Conservation (phyloP, 2,888 invertebrate species). For the Dolichomitus sp. region DNA sequence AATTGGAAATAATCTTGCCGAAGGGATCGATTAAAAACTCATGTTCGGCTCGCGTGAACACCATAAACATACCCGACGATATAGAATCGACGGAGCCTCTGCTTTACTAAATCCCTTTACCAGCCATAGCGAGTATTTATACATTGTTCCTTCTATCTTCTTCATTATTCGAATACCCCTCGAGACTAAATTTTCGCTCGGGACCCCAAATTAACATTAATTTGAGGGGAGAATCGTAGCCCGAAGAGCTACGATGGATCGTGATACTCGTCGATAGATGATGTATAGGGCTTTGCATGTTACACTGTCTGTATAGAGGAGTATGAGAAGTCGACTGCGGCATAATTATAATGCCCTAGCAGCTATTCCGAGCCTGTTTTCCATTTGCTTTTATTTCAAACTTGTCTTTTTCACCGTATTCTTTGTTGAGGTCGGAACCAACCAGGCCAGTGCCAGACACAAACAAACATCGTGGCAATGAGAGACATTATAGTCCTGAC, state of each 20-base stretch:
- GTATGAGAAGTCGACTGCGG: slow-evolving; percentile 30
- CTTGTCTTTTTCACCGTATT: slow-evolving; percentile 19
- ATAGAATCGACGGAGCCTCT: slow-evolving; percentile 9
- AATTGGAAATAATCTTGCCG: slow-evolving; percentile 48
- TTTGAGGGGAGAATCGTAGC: slow-evolving; percentile 49
- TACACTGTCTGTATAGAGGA: slow-evolving; percentile 22
- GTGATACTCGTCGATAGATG: slow-evolving; percentile 57
- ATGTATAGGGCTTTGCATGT: slow-evolving; percentile 37
- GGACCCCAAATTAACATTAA: slow-evolving; percentile 64
- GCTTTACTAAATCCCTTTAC: slow-evolving; percentile 35
- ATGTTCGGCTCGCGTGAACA: slow-evolving; percentile 39
- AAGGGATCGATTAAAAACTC: slow-evolving; percentile 62
- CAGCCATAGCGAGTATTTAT: slow-evolving; percentile 39
- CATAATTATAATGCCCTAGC: slow-evolving; percentile 54
- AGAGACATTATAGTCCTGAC: slow-evolving; percentile 58
- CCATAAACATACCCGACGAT: slow-evolving; percentile 30
- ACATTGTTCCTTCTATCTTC: slow-evolving; percentile 23
- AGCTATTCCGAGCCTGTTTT: background rate
- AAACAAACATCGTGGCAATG: slow-evolving; percentile 53
- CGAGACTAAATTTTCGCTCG: slow-evolving; percentile 49
- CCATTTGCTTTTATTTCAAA: slow-evolving; percentile 11
- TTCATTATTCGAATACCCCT: slow-evolving; percentile 38
- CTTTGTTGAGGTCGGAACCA: background rate
- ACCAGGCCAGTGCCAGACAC: slow-evolving; percentile 14
- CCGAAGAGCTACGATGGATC: slow-evolving; percentile 16